Evolutionary conservation across 2,797 vertebrate genomes (phyloP).

Genomic region (Pyrocephalus nanus): DNA sequence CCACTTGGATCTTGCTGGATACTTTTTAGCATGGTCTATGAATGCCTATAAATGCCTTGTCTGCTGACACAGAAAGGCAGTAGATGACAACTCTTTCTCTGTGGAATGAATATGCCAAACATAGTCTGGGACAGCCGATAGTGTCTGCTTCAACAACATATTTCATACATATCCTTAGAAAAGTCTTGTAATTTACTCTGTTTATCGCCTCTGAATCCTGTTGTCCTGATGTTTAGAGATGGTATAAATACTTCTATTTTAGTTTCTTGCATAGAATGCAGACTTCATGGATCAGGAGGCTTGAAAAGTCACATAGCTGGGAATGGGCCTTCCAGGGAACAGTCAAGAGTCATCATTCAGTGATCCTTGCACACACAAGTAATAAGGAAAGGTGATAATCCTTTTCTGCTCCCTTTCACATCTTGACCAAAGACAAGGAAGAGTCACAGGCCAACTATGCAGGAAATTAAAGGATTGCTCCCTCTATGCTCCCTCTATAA

Average conservation of each 20-base stretch:
- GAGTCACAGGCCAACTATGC: neutral
- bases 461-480: neutral
- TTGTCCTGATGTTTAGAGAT: neutral
- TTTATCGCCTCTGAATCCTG: neutral
- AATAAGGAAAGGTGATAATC: neutral
- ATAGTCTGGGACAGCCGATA: accelerated
- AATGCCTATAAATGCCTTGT: neutral
- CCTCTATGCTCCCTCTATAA: neutral
- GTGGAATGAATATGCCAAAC: neutral
- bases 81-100: neutral
- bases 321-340: neutral
- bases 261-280: neutral
- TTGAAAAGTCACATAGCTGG: neutral
- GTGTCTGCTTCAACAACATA: neutral
- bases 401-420: neutral
- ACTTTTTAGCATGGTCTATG: neutral
- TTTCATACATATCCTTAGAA: neutral
- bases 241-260: neutral
- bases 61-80: neutral
- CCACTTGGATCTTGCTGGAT: neutral
- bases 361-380: neutral
- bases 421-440: neutral
- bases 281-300: neutral
- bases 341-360: neutral
- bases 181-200: neutral